phyloP scores from a whole-genome alignment of 2,888 invertebrate species.

The Drosophila anomelani region DNA sequence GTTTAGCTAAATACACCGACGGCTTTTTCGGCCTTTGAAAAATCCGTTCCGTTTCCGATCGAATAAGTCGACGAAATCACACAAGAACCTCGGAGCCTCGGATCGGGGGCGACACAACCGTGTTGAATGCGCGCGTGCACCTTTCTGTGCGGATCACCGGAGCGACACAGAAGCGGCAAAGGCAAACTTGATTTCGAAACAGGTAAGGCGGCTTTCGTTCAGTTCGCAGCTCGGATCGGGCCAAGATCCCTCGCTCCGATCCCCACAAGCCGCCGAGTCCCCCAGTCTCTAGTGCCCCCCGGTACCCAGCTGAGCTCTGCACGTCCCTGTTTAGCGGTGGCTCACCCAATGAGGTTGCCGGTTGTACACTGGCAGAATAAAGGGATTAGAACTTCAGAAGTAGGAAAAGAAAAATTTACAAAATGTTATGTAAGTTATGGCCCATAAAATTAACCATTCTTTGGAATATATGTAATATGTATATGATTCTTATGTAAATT shows the following conservation, averaged over 20 bases:
- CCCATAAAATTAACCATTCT: too few species aligned
- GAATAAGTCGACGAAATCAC: conserved; percentile 31
- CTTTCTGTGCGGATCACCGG: conserved; percentile 79
- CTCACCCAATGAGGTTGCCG: conserved; percentile 66
- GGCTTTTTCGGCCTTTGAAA: conserved; percentile 55
- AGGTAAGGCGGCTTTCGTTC: conserved; percentile 78
- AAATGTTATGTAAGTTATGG: too few species aligned
- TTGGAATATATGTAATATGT: too few species aligned
- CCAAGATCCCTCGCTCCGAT: conserved; percentile 37
- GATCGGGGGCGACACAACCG: conserved; percentile 60
- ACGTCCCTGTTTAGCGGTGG: conserved; percentile 17
- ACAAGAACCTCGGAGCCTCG: conserved; percentile 25
- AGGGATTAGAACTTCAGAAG: background rate
- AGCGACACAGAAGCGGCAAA: conserved; percentile 80
- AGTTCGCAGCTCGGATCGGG: conserved; percentile 57
- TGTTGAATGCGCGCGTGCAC: conserved; percentile 78
- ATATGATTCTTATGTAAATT: too few species aligned
- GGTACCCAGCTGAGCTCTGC: conserved; percentile 40
- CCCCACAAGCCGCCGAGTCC: background rate
- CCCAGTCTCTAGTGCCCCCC: background rate
- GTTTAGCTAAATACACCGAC: conserved; percentile 58
- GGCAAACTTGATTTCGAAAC: conserved; percentile 78
- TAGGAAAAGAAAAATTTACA: too few species aligned
- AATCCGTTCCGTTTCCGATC: conserved; percentile 52
- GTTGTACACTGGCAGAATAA: conserved; percentile 55